Evolutionary conservation across 2,888 invertebrate genomes (phyloP).

Genomic region (Xylota segnis): DNA sequence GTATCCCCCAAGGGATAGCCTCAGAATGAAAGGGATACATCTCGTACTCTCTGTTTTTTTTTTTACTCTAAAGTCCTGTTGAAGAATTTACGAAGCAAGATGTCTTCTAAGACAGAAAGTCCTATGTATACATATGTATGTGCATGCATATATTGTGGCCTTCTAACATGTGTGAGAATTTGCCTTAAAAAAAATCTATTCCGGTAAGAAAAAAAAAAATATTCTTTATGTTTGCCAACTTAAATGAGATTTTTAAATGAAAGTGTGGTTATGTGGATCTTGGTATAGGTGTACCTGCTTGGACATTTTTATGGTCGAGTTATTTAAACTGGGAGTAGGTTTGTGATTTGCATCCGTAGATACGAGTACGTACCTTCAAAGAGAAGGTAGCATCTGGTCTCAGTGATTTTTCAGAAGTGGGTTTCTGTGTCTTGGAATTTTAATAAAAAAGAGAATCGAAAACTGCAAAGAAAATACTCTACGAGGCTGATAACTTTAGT

Average conservation of each 20-base stretch:
- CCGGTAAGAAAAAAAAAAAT: slow-evolving; percentile 1
- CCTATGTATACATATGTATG: neutral
- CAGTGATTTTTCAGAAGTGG: slow-evolving; percentile 9
- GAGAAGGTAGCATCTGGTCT: slow-evolving; percentile 16
- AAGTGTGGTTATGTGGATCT: slow-evolving; percentile 20
- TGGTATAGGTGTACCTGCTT: slow-evolving; percentile 3
- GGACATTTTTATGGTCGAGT: slow-evolving; percentile 35
- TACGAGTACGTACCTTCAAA: slow-evolving; percentile 7
- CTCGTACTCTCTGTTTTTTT: slow-evolving; percentile 36
- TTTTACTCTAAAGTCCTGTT: slow-evolving; percentile 36
- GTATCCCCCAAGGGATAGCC: slow-evolving; percentile 24
- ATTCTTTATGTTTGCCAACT: slow-evolving; percentile 59
- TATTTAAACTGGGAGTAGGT: slow-evolving; percentile 8
- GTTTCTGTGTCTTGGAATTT: slow-evolving; percentile 47
- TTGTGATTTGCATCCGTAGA: slow-evolving; percentile 43
- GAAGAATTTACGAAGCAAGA: slow-evolving; percentile 38
- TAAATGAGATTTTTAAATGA: slow-evolving; percentile 63
- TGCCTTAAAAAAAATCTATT: slow-evolving; percentile 6
- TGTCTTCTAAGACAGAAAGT: slow-evolving; percentile 15
- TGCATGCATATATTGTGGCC: neutral
- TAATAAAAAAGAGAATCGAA: neutral
- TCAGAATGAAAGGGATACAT: slow-evolving; percentile 28
- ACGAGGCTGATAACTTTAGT: no score
- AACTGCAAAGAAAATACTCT: neutral
- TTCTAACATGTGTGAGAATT: neutral